Conservation (phyloP, 2,113 vertebrate genomes). For the Aramus guarauna region DNA sequence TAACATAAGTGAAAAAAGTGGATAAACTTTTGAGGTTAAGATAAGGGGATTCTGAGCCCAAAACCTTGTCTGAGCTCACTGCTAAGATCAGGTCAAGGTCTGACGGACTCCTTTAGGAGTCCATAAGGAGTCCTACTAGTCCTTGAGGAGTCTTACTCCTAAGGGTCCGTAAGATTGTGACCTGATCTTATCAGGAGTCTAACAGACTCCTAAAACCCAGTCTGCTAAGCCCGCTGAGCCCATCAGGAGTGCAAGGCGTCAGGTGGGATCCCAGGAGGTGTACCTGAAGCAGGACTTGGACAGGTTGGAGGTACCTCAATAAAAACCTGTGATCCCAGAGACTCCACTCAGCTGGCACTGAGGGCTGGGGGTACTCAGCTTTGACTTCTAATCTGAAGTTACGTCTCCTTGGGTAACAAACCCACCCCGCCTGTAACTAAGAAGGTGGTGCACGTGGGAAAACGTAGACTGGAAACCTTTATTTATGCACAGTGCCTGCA, state of each 20-base stretch:
- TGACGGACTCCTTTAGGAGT: not conserved
- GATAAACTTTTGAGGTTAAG: not conserved
- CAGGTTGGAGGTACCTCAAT: not conserved
- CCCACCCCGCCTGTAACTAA: not conserved
- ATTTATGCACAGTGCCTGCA: accelerated
- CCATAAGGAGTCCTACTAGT: too few species aligned
- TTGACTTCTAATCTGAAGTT: not conserved
- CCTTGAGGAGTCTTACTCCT: too few species aligned
- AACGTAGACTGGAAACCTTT: not conserved
- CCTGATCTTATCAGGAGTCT: not conserved
- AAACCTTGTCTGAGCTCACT: not conserved
- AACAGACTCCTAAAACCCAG: not conserved
- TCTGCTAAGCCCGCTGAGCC: not conserved
- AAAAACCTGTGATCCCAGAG: not conserved
- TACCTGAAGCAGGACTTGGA: not conserved
- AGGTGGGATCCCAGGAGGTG: not conserved
- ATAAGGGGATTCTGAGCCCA: not conserved
- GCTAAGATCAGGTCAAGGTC: not conserved
- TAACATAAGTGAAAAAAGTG: not conserved
- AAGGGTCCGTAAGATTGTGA: not conserved
- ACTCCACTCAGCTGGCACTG: not conserved
- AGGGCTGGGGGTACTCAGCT: not conserved
- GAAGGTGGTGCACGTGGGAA: not conserved
- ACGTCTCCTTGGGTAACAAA: not conserved
- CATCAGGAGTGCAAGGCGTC: not conserved